Percentiles rank a stretch among this genome's conserved stretches.
phyloP scores from a whole-genome alignment of 1,140 invertebrate genomes.

The Megalopta genalis region DNA sequence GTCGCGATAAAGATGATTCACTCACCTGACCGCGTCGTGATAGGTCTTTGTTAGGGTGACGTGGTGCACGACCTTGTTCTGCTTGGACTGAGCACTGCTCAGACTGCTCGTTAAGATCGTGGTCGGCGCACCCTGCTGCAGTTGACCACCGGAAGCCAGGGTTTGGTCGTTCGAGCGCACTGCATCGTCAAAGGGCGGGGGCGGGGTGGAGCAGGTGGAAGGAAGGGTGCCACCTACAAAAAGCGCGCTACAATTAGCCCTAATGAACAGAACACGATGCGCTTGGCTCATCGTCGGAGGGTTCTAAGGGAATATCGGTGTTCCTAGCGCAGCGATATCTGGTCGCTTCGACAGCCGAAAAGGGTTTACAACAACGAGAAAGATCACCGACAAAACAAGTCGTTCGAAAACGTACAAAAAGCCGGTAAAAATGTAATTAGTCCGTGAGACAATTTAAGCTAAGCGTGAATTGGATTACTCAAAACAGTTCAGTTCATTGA shows the following conservation, averaged over 20 bases:
- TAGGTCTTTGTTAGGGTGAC: slow-evolving; percentile 75
- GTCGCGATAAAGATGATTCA: background rate
- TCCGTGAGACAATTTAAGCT: no score
- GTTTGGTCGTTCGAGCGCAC: slow-evolving; percentile 81
- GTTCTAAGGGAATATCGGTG: slow-evolving; percentile 12
- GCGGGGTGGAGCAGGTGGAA: slow-evolving; percentile 91
- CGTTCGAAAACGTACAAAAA: no score
- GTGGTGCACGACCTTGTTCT: slow-evolving; percentile 76
- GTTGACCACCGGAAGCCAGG: slow-evolving; percentile 76
- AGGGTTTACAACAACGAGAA: background rate
- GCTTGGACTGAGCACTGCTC: slow-evolving; percentile 68
- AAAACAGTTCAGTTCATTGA: no score
- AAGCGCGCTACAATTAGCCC: slow-evolving; percentile 77
- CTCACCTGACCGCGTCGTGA: slow-evolving; percentile 78
- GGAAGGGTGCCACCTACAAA: slow-evolving; percentile 81
- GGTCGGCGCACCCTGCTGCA: slow-evolving; percentile 65
- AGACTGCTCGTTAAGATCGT: slow-evolving; percentile 71
- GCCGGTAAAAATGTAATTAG: no score
- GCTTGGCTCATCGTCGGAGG: slow-evolving; percentile 18
- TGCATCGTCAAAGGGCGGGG: slow-evolving; percentile 91
- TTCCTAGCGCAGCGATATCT: background rate
- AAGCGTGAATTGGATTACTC: no score
- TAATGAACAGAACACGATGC: slow-evolving; percentile 58
- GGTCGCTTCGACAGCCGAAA: background rate
- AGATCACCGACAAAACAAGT: no score